Evolutionary conservation across 2,888 invertebrate species (phyloP).

Genomic region (Sisyra nigra): DNA sequence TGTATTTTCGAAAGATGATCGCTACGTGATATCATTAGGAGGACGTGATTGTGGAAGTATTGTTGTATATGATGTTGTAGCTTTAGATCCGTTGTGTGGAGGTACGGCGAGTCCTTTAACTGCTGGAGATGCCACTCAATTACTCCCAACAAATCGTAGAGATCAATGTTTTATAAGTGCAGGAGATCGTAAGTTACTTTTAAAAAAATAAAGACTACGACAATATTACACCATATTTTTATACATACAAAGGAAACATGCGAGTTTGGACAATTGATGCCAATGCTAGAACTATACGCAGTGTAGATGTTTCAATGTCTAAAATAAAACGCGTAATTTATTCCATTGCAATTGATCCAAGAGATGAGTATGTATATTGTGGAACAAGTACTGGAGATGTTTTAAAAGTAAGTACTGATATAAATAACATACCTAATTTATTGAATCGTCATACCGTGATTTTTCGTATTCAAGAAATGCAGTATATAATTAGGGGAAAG

Average conservation of each 20-base stretch:
- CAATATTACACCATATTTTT: background rate
- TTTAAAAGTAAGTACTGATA: conserved; percentile 27
- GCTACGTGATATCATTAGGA: conserved; percentile 70
- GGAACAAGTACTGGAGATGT: conserved; percentile 75
- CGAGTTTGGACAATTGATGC: conserved; percentile 61
- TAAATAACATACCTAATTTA: too few species aligned
- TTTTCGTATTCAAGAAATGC: too few species aligned
- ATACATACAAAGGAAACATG: conserved; percentile 31
- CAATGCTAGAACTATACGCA: conserved; percentile 49
- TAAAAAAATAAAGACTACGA: conserved; percentile 16
- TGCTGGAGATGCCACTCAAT: conserved; percentile 49
- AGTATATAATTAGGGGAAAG: too few species aligned
- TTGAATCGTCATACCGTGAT: too few species aligned
- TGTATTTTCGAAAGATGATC: conserved; percentile 66
- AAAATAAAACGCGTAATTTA: conserved; percentile 62
- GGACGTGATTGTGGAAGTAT: conserved; percentile 82
- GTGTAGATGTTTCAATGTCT: conserved; percentile 59
- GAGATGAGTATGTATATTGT: conserved; percentile 62
- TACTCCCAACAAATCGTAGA: conserved; percentile 36
- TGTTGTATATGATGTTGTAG: conserved; percentile 64
- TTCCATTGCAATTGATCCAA: conserved; percentile 50
- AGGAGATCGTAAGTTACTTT: conserved; percentile 41
- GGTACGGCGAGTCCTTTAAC: conserved; percentile 34
- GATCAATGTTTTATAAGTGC: conserved; percentile 54
- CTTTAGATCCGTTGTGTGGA: conserved; percentile 29